Base-by-base conservation (phyloP, 2,888 invertebrate species). In the Liopterus haemorrhoidalis region DNA sequence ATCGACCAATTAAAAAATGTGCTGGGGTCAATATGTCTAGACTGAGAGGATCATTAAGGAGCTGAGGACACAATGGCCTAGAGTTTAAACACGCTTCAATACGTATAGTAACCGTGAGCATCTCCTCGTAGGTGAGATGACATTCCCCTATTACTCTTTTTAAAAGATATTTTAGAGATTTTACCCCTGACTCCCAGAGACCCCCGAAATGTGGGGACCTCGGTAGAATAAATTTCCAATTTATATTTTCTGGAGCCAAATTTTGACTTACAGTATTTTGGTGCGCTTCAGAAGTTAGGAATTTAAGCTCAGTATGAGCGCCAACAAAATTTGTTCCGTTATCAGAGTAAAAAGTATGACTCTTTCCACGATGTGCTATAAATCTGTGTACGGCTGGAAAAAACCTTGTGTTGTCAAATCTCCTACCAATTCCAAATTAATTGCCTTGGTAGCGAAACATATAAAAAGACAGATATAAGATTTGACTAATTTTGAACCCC, bases 291-390 rank as follows among this genome's bases (percentile, higher is more conserved):
- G n/a, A n/a, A n/a, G n/a, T n/a, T 22, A 58, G 14, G 24, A 55
- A 54, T 14, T 49, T 38, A 2, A 59, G 38, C 27, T 56, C 46
- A 9, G 51, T 51, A 12, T 55, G 48, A 4, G 61, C 60, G 3
- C 60, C 63, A 1, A 58, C 47, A 42, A 63, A 63, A 33, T 59
- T 63, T 1, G 55, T 57, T 1, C 57, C 61, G 35, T 60, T 60
- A 35, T 65, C 62, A 6, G 57, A 57, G 33, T 53, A 56, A 0
- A 65, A 50, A 5, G 55, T 41, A 2, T 16, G 12, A 3, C 53
- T 49, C 14, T 41, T 33, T 0, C 63, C 62, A 15, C 62, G 33
- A 32, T 61, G 35, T 8, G 57, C 45, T 4, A 60, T 53, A 22
- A 64, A 64, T 5, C 62, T 50, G 9, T 50, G 37, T 1, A 64